Conservation (phyloP, 2,888 invertebrate species). For the Sabatieria punctata region DNA sequence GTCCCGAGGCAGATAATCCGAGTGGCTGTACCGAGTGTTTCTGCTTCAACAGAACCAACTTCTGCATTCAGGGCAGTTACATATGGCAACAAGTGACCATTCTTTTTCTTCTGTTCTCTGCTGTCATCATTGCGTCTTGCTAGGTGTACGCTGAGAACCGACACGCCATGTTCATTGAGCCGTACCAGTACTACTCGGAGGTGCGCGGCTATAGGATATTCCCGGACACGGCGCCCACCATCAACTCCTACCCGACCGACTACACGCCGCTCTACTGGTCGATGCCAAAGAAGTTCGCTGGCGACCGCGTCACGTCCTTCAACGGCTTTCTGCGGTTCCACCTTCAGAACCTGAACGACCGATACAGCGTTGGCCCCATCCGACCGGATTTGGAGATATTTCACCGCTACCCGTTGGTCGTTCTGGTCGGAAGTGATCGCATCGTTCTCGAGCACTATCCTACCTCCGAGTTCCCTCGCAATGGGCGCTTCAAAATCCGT, state of each 20-base stretch:
- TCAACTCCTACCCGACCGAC: slow-evolving; percentile 15
- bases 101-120: neutral
- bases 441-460: slow-evolving; percentile 56
- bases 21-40: slow-evolving; percentile 85
- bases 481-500: slow-evolving; percentile 39
- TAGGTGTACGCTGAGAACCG: neutral
- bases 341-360: slow-evolving; percentile 43
- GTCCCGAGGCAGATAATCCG: slow-evolving; percentile 55
- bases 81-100: slow-evolving; percentile 54
- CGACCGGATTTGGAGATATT: slow-evolving; percentile 21
- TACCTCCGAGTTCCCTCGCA: slow-evolving; percentile 28
- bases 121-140: neutral
- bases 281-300: slow-evolving; percentile 59
- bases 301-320: slow-evolving; percentile 57
- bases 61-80: slow-evolving; percentile 59
- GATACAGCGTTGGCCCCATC: slow-evolving; percentile 19
- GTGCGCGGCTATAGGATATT: slow-evolving; percentile 21
- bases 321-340: slow-evolving; percentile 68
- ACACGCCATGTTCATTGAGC: neutral
- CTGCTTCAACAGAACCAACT: slow-evolving; percentile 57
- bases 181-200: slow-evolving; percentile 20
- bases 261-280: slow-evolving; percentile 60
- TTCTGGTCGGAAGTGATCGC: slow-evolving; percentile 55
- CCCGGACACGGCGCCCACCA: neutral
- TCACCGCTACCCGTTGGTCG: slow-evolving; percentile 48